A percentile compares a stretch with the other conserved stretches of the same genome.
Conservation (phyloP, 2,113 vertebrate species). For the Gobio gobio region DNA sequence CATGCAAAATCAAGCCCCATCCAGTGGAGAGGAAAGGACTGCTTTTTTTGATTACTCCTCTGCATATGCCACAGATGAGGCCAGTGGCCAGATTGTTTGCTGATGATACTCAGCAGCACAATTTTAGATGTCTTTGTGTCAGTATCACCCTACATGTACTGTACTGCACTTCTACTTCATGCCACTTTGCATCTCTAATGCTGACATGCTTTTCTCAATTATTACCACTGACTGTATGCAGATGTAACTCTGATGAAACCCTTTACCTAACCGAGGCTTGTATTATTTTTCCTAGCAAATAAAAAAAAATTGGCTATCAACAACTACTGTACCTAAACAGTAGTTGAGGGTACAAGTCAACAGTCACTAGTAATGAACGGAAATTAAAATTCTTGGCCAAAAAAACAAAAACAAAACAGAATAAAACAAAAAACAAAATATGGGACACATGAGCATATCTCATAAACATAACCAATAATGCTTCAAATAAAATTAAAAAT, state of each 20-base stretch:
- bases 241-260: not conserved
- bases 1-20: not conserved
- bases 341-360: not conserved
- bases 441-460: too few species aligned
- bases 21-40: not conserved
- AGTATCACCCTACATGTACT: too few species aligned
- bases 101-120: not conserved
- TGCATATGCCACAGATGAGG: not conserved
- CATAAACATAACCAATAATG: not conserved
- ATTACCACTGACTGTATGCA: not conserved
- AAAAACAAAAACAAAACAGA: too few species aligned
- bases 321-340: not conserved
- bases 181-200: not conserved
- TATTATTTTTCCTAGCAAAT: not conserved
- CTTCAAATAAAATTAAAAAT: not conserved
- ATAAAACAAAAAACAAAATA: too few species aligned
- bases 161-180: not conserved
- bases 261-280: not conserved
- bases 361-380: not conserved
- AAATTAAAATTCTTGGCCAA: too few species aligned
- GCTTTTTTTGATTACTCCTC: not conserved
- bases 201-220: not conserved
- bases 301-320: not conserved
- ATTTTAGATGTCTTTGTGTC: too few species aligned
- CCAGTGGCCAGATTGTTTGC: not conserved